phyloP scores from a whole-genome alignment of 2,113 vertebrate species.

The Eretmochelys imbricata region DNA sequence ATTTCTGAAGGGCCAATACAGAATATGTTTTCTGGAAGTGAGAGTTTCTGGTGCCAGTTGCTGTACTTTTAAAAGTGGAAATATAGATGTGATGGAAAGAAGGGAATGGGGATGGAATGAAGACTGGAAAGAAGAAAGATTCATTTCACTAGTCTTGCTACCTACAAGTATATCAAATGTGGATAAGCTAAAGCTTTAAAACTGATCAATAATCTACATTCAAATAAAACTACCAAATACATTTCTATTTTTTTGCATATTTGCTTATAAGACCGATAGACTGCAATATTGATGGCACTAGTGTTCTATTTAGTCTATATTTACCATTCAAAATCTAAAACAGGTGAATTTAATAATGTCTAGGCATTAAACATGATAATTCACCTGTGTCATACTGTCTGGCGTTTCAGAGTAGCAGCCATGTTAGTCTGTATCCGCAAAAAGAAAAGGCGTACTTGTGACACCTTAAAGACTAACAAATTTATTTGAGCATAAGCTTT shows the following conservation, averaged over 20 bases:
- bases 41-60: neutral
- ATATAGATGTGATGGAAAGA: neutral
- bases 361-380: neutral
- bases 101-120: neutral
- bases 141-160: neutral
- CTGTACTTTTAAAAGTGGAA: neutral
- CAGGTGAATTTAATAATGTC: neutral
- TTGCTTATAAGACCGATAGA: neutral
- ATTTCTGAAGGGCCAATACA: neutral
- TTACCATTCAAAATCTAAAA: neutral
- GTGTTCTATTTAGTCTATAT: neutral
- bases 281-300: neutral
- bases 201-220: neutral
- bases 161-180: neutral
- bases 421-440: too few relatives aligned
- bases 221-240: neutral
- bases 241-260: neutral
- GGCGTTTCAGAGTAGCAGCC: too few relatives aligned
- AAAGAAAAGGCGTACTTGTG: too few relatives aligned
- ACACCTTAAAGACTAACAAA: too few relatives aligned
- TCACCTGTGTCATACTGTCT: neutral
- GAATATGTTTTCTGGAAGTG: neutral
- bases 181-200: neutral
- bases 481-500: too few relatives aligned
- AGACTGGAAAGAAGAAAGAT: neutral